Conservation (phyloP, 2,113 vertebrate species). For the Glaucidium brasilianum region DNA sequence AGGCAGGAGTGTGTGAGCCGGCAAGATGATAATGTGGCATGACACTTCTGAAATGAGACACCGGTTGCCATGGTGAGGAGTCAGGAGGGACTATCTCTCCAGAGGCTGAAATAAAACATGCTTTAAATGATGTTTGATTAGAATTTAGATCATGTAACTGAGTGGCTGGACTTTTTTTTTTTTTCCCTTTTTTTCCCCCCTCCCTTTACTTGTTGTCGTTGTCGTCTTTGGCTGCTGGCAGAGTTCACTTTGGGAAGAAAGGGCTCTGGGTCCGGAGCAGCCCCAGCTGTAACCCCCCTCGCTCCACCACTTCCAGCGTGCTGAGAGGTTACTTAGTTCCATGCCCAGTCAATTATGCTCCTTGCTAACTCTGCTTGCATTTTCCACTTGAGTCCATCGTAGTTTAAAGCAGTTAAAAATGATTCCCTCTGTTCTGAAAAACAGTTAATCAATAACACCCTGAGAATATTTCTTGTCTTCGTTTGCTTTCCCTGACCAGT, state of each 20-base stretch:
- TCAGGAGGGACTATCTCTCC: constrained; percentile 90
- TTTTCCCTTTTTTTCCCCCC: not conserved
- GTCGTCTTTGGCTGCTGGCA: constrained; percentile 72
- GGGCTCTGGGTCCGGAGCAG: not conserved
- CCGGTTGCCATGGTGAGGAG: constrained; percentile 96
- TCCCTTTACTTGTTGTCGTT: constrained; percentile 67
- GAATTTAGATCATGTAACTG: constrained; percentile 98
- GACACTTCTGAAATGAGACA: constrained; percentile 99
- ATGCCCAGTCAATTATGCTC: constrained; percentile 62
- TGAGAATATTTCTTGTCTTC: constrained; percentile 59
- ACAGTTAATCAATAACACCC: constrained; percentile 63
- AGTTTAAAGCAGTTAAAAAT: constrained; percentile 68
- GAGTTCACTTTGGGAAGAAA: constrained; percentile 58
- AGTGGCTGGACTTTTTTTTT: constrained; percentile 83
- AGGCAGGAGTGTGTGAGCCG: constrained; percentile 89
- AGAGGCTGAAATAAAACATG: constrained; percentile 98
- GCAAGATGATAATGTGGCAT: constrained; percentile 98
- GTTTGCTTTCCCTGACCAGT: constrained; percentile 13
- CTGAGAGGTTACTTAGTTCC: constrained; percentile 64
- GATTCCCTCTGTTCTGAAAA: constrained; percentile 58
- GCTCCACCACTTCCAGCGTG: constrained; percentile 24
- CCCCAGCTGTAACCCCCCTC: not conserved
- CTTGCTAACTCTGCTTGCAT: constrained; percentile 57
- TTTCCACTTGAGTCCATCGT: constrained; percentile 66
- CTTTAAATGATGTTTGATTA: constrained; percentile 99